Evolutionary conservation across 1,140 invertebrate genomes (phyloP), one percentile per base, ranked within the genome.

Genomic region (Ceratina australensis): DNA sequence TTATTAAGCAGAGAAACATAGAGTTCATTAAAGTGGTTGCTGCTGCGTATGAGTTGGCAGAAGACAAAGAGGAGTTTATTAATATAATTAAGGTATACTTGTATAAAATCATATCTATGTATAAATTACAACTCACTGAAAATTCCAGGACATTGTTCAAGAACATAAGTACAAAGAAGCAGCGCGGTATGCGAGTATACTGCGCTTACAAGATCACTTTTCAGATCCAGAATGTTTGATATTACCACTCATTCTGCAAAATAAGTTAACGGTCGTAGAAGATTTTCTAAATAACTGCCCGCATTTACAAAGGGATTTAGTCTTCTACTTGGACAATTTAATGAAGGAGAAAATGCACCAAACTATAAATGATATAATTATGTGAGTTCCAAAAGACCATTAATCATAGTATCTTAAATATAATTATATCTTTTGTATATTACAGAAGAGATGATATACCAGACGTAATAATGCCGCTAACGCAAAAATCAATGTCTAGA

Each of bases 231-330:
- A 95, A 87, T 93, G 94, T 72, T 93, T 96, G 82, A 80, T 96
- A 5, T 90, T 97, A 80, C 96, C 96, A 20, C 89, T 97, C 22
- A 92, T 96, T 83, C 90, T 96, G 16, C 95, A 96, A 93, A 95
- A 96, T 85, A 96, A 95, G 87, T 83, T 94, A 28, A 93, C 93
- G 81, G 84, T 95, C 33, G 93, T 95, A 57, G 95, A 96, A 89
- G 94, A 95, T 72, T 96, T 95, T 91, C 87, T 96, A 67, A 84
- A 86, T 54, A 91, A 93, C 56, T 94, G 93, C 79, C 93, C 93
- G n/a, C 81, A 93, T 12, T 93, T 95, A 71, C 95, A 95, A 81
- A 86, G 87, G 60, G 89, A 91, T 15, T 89, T 96, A 13, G 91
- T 96, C 0, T 87, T 90, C 54, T 95, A 94, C 84, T 90, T 96